phyloP scores from a whole-genome alignment of 2,797 vertebrate species.

The Lacerta viridis region DNA sequence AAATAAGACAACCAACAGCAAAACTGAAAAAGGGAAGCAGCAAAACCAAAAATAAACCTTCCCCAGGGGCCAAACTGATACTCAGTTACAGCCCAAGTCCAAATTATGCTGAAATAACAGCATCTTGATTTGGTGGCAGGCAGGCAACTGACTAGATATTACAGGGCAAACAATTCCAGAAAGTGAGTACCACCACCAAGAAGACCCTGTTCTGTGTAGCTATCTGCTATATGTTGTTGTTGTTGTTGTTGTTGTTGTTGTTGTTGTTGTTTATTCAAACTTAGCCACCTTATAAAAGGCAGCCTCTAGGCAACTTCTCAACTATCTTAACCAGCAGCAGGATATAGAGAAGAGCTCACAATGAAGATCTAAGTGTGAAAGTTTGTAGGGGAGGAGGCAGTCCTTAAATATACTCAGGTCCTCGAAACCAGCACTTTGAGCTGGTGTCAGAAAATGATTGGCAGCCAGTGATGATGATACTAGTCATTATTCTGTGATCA shows the following conservation, averaged over 20 bases:
- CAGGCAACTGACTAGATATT: not conserved
- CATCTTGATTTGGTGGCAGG: not conserved
- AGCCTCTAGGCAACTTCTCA: too few relatives aligned
- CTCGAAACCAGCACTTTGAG: not conserved
- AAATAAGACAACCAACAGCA: not conserved
- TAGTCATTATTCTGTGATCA: not conserved
- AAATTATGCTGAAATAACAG: not conserved
- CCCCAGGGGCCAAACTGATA: not conserved
- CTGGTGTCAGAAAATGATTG: not conserved
- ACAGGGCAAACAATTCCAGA: not conserved
- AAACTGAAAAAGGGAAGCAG: not conserved
- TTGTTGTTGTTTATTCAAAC: too few relatives aligned
- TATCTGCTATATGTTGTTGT: not conserved
- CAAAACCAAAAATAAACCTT: not conserved
- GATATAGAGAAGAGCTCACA: not conserved
- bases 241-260: too few relatives aligned
- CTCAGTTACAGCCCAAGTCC: not conserved
- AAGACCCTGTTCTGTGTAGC: not conserved
- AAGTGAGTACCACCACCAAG: not conserved
- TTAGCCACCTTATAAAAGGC: too few relatives aligned
- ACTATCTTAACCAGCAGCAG: not conserved
- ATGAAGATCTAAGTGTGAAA: not conserved
- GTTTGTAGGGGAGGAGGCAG: not conserved
- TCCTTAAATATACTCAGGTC: too few relatives aligned
- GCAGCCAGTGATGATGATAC: not conserved